These are phyloP conservation scores for Noctua janthe DNA, from an alignment of 2,888 invertebrate genomes.

Conservation along the genomic window DNA sequence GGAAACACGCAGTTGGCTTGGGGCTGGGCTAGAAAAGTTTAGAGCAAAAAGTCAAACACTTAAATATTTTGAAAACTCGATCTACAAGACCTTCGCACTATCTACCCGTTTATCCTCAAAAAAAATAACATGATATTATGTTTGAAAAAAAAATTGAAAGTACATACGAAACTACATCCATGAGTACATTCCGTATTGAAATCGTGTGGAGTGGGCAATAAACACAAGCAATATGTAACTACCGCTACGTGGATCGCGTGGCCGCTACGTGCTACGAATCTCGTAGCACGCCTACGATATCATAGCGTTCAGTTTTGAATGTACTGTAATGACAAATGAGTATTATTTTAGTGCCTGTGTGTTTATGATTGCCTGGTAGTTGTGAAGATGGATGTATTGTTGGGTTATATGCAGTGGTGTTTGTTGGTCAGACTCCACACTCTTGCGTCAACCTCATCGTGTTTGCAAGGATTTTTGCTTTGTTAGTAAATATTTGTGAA, in stretches of 20 bases:
- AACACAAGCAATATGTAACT: slow-evolving; percentile 57
- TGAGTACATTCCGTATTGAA: slow-evolving; percentile 53
- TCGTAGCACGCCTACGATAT: slow-evolving; percentile 64
- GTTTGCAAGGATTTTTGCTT: neutral
- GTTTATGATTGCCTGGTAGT: slow-evolving; percentile 39
- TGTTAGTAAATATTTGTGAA: neutral
- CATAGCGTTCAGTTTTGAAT: slow-evolving; percentile 32
- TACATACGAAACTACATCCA: slow-evolving; percentile 11
- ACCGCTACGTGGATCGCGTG: slow-evolving; percentile 52
- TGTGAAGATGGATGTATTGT: neutral
- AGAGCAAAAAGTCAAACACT: neutral
- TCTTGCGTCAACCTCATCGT: neutral
- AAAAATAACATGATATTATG: slow-evolving; percentile 2
- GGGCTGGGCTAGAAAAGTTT: neutral
- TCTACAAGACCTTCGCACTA: neutral
- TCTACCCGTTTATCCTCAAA: neutral
- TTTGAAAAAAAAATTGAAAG: slow-evolving; percentile 19
- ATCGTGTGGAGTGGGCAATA: slow-evolving; percentile 57
- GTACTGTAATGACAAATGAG: slow-evolving; percentile 18
- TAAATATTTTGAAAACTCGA: neutral
- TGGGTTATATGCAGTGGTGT: no score
- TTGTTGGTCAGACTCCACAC: neutral
- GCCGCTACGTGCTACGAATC: slow-evolving; percentile 71
- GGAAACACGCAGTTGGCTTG: no score
- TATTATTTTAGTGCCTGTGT: slow-evolving; percentile 16